phyloP scores from a whole-genome alignment of 2,797 vertebrate genomes.

The Australoheros facetus region DNA sequence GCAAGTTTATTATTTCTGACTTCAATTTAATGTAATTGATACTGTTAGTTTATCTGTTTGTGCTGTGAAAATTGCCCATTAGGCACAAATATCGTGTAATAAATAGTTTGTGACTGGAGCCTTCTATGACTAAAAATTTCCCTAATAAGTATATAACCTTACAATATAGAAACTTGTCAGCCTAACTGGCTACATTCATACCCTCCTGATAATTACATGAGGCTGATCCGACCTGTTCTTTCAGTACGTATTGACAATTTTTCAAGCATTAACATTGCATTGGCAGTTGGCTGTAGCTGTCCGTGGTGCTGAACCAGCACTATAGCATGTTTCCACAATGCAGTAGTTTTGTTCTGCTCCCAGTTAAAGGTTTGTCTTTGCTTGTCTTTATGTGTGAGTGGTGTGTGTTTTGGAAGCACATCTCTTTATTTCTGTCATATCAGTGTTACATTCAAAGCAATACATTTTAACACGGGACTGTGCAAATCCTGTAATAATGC shows the following conservation, averaged over 20 bases:
- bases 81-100: background rate
- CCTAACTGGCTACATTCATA: background rate
- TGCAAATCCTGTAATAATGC: background rate
- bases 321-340: conserved; percentile 35
- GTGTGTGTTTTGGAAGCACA: background rate
- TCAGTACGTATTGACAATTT: conserved; percentile 25
- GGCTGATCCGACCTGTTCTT: conserved; percentile 16
- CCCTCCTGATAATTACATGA: background rate
- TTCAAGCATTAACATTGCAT: conserved; percentile 15
- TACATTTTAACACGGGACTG: background rate
- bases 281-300: conserved; percentile 39
- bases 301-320: conserved; percentile 61
- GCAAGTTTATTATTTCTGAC: background rate
- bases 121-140: background rate
- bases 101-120: background rate
- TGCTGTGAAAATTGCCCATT: background rate
- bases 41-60: background rate
- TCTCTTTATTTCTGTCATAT: too few species aligned
- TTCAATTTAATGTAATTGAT: background rate
- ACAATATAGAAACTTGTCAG: background rate
- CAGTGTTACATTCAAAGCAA: background rate
- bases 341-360: conserved; percentile 25
- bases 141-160: background rate
- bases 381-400: background rate
- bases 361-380: conserved; percentile 22